phyloP scores from a whole-genome alignment of 23 tunicate species.

The Halocynthia aurantium region DNA sequence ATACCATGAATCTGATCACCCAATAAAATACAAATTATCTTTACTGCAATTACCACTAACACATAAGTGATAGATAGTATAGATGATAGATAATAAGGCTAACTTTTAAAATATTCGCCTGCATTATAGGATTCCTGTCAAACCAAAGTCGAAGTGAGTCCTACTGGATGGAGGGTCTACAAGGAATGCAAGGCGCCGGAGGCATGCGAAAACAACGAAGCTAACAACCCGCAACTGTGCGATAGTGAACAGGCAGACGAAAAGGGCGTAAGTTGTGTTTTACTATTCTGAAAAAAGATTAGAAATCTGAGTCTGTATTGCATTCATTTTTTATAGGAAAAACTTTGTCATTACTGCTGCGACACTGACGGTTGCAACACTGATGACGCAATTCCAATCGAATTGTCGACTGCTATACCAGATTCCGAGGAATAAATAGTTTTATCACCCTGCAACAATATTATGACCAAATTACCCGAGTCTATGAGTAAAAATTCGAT shows the following conservation, averaged over 20 bases:
- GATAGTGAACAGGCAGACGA: constrained; percentile 10
- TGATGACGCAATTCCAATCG: constrained; percentile 7
- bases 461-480: too few relatives aligned
- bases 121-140: constrained; percentile 10
- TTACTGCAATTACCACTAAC: too few relatives aligned
- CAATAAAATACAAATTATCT: too few relatives aligned
- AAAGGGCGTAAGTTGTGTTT: constrained; percentile 7
- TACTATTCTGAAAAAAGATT: background rate
- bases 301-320: background rate
- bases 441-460: too few relatives aligned
- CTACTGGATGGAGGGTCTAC: constrained; percentile 9
- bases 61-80: background rate
- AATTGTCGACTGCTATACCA: background rate
- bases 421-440: background rate
- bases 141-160: constrained; percentile 24
- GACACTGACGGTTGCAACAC: constrained; percentile 12
- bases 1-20: too few relatives aligned
- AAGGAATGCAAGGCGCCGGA: constrained; percentile 15
- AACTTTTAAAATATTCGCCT: background rate
- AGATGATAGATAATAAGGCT: background rate
- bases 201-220: constrained; percentile 16
- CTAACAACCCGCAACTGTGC: constrained; percentile 20
- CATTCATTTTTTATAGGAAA: background rate
- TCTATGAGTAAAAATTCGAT: too few relatives aligned
- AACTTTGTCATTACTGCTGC: constrained; percentile 26